Conservation (phyloP, 1,140 invertebrate genomes). For the Agraylea sexmaculata region DNA sequence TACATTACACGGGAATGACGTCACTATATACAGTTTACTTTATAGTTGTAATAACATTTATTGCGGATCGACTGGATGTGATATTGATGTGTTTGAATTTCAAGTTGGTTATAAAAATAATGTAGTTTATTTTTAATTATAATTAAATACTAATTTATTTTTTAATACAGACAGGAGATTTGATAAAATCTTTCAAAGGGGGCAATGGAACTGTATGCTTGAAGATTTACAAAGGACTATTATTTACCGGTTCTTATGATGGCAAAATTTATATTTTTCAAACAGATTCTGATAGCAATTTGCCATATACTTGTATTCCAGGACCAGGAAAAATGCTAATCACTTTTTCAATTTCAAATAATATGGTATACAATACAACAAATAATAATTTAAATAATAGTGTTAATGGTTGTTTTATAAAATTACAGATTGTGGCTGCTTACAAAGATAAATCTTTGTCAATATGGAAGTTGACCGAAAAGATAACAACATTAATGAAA, state of each 20-base stretch:
- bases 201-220: slow-evolving; percentile 56
- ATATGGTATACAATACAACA: slow-evolving; percentile 38
- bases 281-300: slow-evolving; percentile 30
- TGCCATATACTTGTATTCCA: slow-evolving; percentile 43
- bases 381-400: slow-evolving; percentile 2
- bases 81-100: slow-evolving; percentile 56
- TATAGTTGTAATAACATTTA: slow-evolving; percentile 49
- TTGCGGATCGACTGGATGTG: slow-evolving; percentile 53
- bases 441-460: slow-evolving; percentile 48
- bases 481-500: no score
- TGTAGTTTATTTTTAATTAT: slow-evolving; percentile 1
- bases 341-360: slow-evolving; percentile 46
- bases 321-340: slow-evolving; percentile 54
- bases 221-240: slow-evolving; percentile 40
- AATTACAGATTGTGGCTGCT: slow-evolving; percentile 49
- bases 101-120: slow-evolving; percentile 35
- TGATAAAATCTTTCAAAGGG: slow-evolving; percentile 42
- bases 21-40: slow-evolving; percentile 55
- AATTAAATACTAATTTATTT: slow-evolving; percentile 1
- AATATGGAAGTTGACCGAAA: slow-evolving; percentile 45
- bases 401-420: slow-evolving; percentile 17
- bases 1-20: slow-evolving; percentile 46
- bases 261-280: slow-evolving; percentile 58
- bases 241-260: slow-evolving; percentile 58
- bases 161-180: slow-evolving; percentile 41